Percentiles rank a stretch among this genome's conserved stretches.
Evolutionary conservation across 2,113 vertebrate genomes (phyloP).

Genomic region (Cynopterus brachyotis): DNA sequence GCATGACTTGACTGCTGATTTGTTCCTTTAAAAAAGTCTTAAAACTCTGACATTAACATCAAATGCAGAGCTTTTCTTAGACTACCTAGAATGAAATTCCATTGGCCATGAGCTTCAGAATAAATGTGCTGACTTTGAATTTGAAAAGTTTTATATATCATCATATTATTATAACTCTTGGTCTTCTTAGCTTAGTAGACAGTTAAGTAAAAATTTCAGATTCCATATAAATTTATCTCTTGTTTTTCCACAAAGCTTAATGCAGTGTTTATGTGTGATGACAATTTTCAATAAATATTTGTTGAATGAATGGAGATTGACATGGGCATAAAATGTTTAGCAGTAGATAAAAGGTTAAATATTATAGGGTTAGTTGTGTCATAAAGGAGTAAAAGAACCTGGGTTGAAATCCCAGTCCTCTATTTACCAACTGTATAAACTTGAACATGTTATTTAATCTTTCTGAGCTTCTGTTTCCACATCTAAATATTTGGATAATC

Average conservation of each 20-base stretch:
- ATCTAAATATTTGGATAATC: neutral
- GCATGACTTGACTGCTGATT: neutral
- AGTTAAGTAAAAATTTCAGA: neutral
- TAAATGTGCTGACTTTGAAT: neutral
- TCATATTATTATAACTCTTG: neutral
- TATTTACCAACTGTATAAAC: neutral
- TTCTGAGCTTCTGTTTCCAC: neutral
- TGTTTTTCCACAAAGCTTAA: neutral
- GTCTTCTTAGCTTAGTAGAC: neutral
- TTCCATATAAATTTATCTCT: slow-evolving; percentile 9
- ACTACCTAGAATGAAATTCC: neutral
- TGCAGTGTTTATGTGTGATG: neutral
- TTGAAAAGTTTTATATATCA: neutral
- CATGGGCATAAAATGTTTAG: neutral
- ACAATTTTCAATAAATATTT: neutral
- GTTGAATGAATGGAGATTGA: neutral
- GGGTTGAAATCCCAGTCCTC: neutral
- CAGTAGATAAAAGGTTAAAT: neutral
- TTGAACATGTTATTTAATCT: neutral
- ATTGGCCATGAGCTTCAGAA: neutral
- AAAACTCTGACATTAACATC: neutral
- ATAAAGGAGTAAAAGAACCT: neutral
- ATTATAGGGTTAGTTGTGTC: neutral
- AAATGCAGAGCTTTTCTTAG: neutral
- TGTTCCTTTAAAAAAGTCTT: neutral